Conservation (phyloP, 2,888 invertebrate species). For the Lycia hirtaria region DNA sequence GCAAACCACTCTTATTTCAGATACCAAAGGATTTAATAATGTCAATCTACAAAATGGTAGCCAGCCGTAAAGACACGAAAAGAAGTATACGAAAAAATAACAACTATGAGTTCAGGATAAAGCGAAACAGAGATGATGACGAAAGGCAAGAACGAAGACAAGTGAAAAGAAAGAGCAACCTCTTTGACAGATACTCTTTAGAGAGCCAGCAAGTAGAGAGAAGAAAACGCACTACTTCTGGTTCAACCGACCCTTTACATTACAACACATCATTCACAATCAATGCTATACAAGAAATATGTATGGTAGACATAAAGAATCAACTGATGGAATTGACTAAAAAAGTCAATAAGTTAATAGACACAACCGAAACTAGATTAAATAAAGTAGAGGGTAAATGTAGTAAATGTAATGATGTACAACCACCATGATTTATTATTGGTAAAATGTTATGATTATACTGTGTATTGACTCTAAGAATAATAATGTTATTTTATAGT, state of each 20-base stretch:
- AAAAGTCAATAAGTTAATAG: constrained; percentile 70
- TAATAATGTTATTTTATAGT: background rate
- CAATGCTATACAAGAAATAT: constrained; percentile 79
- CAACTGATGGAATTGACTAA: constrained; percentile 73
- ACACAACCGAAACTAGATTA: constrained; percentile 71
- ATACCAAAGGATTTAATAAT: constrained; percentile 91
- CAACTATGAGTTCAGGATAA: constrained; percentile 75
- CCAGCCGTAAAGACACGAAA: constrained; percentile 87
- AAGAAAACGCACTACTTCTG: constrained; percentile 67
- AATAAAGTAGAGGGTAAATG: constrained; percentile 66
- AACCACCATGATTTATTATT: constrained; percentile 50
- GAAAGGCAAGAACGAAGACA: constrained; percentile 61
- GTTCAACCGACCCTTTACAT: constrained; percentile 52
- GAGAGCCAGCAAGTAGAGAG: constrained; percentile 77
- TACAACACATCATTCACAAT: constrained; percentile 66
- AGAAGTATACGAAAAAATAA: constrained; percentile 81
- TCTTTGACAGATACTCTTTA: constrained; percentile 73
- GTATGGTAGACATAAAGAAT: constrained; percentile 78
- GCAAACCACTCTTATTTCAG: constrained; percentile 52
- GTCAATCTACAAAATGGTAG: constrained; percentile 90
- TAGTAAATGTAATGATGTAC: constrained; percentile 43
- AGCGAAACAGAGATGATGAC: constrained; percentile 62
- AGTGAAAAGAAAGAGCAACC: constrained; percentile 77
- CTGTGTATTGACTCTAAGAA: background rate
- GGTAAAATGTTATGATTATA: background rate